Evolutionary conservation across 2,888 invertebrate genomes (phyloP).

Genomic region (Eupithecia abbreviata): DNA sequence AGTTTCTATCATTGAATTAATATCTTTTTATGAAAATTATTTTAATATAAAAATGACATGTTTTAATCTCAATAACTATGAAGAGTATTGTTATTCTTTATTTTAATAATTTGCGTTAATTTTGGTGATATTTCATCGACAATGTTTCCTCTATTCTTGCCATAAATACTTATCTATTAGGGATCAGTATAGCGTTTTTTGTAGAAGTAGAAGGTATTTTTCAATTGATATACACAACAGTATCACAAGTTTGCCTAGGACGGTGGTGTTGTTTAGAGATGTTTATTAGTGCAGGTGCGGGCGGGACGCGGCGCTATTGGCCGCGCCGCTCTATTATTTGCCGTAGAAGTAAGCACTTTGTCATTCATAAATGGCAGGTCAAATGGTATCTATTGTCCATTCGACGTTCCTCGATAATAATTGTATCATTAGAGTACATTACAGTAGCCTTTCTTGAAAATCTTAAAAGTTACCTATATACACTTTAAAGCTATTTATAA

Average conservation of each 20-base stretch:
- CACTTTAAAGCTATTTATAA: constrained; percentile 81
- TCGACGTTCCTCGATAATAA: constrained; percentile 83
- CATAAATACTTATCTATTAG: constrained; percentile 75
- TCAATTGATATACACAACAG: constrained; percentile 81
- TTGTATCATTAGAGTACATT: constrained; percentile 84
- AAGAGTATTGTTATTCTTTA: constrained; percentile 62
- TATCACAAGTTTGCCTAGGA: constrained; percentile 78
- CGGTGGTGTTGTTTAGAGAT: constrained; percentile 76
- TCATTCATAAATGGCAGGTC: constrained; percentile 79
- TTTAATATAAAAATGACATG: constrained; percentile 64
- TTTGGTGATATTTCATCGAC: constrained; percentile 71
- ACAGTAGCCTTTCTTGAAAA: constrained; percentile 83
- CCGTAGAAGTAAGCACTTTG: constrained; percentile 80
- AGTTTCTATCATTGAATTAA: constrained; percentile 67
- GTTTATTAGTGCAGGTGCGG: constrained; percentile 71
- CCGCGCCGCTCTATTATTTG: constrained; percentile 78
- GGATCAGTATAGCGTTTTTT: constrained; percentile 75
- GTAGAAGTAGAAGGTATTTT: constrained; percentile 77
- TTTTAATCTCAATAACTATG: constrained; percentile 53
- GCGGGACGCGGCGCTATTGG: constrained; percentile 63
- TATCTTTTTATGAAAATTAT: constrained; percentile 55
- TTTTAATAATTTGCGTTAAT: constrained; percentile 62
- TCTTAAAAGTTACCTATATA: constrained; percentile 84
- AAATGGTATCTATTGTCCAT: constrained; percentile 83
- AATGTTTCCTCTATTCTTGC: constrained; percentile 82